phyloP scores from a whole-genome alignment of 2,797 vertebrate species.

The Aotus griseimembra region DNA sequence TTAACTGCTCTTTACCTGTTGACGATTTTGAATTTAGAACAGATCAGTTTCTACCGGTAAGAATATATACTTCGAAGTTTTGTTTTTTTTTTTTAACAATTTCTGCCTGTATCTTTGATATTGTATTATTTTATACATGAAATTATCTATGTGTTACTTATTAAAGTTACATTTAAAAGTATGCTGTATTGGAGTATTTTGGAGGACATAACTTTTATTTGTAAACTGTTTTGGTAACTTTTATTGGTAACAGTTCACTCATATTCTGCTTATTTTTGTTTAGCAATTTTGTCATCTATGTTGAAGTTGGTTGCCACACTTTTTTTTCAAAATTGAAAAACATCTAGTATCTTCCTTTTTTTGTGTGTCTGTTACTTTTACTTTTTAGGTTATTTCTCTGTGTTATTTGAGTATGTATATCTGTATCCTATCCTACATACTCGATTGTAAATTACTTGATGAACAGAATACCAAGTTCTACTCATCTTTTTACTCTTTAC shows the following conservation, averaged over 20 bases:
- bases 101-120: conserved; percentile 27
- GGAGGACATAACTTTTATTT: not conserved
- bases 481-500: not conserved
- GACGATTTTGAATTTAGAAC: conserved; percentile 99
- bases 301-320: not conserved
- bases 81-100: not conserved
- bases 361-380: conserved; percentile 12
- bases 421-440: not conserved
- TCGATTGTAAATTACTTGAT: conserved; percentile 6
- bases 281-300: not conserved
- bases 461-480: not conserved
- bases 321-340: not conserved
- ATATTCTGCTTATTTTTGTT: not conserved
- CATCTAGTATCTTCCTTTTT: not conserved
- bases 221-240: not conserved
- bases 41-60: conserved; percentile 97
- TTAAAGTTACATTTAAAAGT: conserved; percentile 16
- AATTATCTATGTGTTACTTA: not conserved
- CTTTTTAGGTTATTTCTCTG: not conserved
- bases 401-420: not conserved
- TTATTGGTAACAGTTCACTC: not conserved
- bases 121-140: not conserved
- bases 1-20: conserved; percentile 93
- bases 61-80: conserved; percentile 71
- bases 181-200: conserved; percentile 9